Evolutionary conservation across 1,140 invertebrate species (phyloP), one percentile per base, ranked within the genome.

Genomic region (Oppia nitens): DNA sequence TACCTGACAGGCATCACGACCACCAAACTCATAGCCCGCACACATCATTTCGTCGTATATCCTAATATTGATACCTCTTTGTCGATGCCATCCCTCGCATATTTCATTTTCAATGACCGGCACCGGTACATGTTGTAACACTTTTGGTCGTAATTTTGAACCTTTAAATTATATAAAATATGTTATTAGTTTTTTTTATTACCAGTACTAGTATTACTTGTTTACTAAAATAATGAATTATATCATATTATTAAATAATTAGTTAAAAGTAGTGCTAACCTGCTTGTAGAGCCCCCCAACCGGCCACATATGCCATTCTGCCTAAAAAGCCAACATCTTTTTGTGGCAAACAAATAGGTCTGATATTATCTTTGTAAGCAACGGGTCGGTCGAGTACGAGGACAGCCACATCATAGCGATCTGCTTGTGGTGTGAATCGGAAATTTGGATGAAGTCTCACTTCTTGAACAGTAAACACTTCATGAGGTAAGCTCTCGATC

Each of bases 21-120:
- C 88, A 2, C 92, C 92, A 23, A 83, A 82, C 60, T 85, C 77
- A 70, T 95, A 94, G 1, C 91, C 92, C 3, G 91, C 92, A 71
- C 92, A 96, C 70, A 96, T 82, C 91, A 96, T 97, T 73, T 94
- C 89, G 58, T 90, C 87, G 69, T 91, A 89, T 65, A 93, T 93
- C 9, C 90, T 81, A 32, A 93, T 89, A 69, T 91, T 89, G 64
- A 93, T 94, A 55, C 77, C 76, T 59, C 78, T 76, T 40, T 71
- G 69, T 59, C 73, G 67, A 64, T 79, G 78, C 76, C 78, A 79
- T 53, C 81, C 74, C 69, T 90, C 87, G 67, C 87, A 91, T 52
- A 87, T 58, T 27, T 63, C 53, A 57, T 67, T 67, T 23, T 67
- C 64, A 40, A 68, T 68, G 6, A 68, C 64, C 25, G 66, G 66